A percentile compares a stretch with the other conserved stretches of the same genome.
These are phyloP conservation scores for Gulo gulo DNA, from an alignment of 2,113 vertebrate species.

Conservation along the genomic window DNA sequence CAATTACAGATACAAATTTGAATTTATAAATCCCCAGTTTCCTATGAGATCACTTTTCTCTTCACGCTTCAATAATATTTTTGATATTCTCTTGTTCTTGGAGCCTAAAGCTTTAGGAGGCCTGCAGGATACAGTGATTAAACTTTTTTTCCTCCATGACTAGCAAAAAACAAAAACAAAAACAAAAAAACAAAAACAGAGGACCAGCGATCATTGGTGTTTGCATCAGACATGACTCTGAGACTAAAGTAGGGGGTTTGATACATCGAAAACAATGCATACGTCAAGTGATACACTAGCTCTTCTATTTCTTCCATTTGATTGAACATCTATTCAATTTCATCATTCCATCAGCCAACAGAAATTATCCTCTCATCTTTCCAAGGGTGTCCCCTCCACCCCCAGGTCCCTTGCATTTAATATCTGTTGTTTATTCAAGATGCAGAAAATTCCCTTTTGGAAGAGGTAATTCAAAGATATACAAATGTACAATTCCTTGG, in stretches of 20 bases:
- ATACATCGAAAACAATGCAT: slow-evolving; percentile 32
- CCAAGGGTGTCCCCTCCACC: neutral
- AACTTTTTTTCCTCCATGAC: neutral
- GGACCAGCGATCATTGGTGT: neutral
- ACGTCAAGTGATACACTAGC: slow-evolving; percentile 41
- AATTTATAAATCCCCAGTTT: neutral
- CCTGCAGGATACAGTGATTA: neutral
- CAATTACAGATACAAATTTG: slow-evolving; percentile 35
- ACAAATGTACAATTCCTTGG: neutral
- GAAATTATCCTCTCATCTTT: slow-evolving; percentile 58
- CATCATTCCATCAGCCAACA: slow-evolving; percentile 15
- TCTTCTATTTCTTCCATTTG: slow-evolving; percentile 54
- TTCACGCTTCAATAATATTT: neutral
- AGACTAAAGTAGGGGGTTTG: neutral
- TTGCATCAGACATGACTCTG: neutral
- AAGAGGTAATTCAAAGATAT: slow-evolving; percentile 39
- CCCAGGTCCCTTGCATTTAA: neutral
- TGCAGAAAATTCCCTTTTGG: neutral
- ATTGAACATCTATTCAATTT: slow-evolving; percentile 55
- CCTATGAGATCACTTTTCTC: slow-evolving; percentile 8
- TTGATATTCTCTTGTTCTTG: slow-evolving; percentile 44
- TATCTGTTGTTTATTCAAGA: slow-evolving; percentile 59
- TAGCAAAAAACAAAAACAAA: neutral
- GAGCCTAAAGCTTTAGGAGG: slow-evolving; percentile 19
- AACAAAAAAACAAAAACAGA: neutral